phyloP scores from a whole-genome alignment of 2,113 vertebrate species.

The Prionailurus bengalensis region DNA sequence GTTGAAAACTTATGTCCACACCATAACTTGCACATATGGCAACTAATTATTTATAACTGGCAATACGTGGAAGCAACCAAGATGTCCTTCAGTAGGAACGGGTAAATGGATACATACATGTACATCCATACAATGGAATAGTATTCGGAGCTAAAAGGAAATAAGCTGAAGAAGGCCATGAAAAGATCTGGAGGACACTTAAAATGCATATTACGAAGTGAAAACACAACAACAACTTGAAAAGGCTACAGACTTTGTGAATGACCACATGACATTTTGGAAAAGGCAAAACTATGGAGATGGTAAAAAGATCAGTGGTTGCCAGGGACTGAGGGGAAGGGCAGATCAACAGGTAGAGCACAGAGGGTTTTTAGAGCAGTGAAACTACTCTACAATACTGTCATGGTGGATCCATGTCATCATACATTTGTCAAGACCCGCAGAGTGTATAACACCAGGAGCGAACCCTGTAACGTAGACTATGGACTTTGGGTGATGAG shows the following conservation, averaged over 20 bases:
- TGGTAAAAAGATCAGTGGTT: background rate
- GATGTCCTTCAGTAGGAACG: background rate
- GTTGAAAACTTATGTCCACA: background rate
- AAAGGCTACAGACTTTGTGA: background rate
- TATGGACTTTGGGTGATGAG: background rate
- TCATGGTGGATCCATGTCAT: background rate
- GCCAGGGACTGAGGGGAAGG: background rate
- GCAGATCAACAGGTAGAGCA: background rate
- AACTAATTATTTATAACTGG: background rate
- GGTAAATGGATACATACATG: background rate
- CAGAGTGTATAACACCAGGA: background rate
- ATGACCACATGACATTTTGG: background rate
- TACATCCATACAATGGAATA: background rate
- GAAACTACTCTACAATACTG: background rate
- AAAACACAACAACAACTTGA: background rate
- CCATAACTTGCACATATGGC: background rate
- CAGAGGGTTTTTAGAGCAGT: background rate
- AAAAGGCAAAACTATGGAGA: constrained; percentile 1
- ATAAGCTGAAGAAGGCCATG: background rate
- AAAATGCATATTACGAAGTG: background rate
- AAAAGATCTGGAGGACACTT: background rate
- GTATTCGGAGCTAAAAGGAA: background rate
- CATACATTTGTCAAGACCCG: background rate
- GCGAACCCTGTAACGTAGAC: background rate
- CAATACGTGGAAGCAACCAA: background rate